Conservation (phyloP, 2,888 invertebrate genomes). For the Diarsia dahlii region DNA sequence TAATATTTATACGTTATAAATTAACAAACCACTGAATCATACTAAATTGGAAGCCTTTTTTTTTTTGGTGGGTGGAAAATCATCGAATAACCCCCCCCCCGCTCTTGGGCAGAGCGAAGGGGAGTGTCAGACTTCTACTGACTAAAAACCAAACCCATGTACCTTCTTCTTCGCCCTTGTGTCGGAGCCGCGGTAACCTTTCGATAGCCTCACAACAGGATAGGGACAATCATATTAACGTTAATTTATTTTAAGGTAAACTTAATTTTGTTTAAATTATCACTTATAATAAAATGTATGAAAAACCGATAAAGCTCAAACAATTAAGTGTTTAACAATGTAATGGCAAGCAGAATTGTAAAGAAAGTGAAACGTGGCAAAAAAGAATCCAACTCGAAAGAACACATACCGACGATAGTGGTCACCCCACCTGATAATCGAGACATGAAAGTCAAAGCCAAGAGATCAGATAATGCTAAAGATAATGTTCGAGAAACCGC, state of each 20-base stretch:
- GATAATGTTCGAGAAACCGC: constrained; percentile 64
- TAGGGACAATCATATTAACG: constrained; percentile 47
- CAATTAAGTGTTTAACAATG: constrained; percentile 87
- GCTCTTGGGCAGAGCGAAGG: no score
- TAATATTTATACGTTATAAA: constrained; percentile 20
- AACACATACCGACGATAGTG: constrained; percentile 80
- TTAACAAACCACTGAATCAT: constrained; percentile 40
- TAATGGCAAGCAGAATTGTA: constrained; percentile 93
- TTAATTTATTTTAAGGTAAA: constrained; percentile 38
- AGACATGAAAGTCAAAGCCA: constrained; percentile 85
- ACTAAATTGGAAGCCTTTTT: constrained; percentile 70
- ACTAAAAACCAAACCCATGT: no score
- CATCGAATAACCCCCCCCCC: no score
- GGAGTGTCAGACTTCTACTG: no score
- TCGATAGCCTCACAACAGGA: constrained; percentile 74
- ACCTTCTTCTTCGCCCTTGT: no score
- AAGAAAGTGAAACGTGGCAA: constrained; percentile 93
- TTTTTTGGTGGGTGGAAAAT: no score
- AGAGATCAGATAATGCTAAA: constrained; percentile 71
- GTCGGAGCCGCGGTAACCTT: no score
- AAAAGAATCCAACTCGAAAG: constrained; percentile 78
- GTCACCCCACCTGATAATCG: constrained; percentile 80
- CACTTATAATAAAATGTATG: constrained; percentile 65
- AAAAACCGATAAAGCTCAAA: constrained; percentile 68
- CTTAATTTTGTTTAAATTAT: constrained; percentile 56